phyloP scores from a whole-genome alignment of 2,888 invertebrate genomes.

The Matsumyia berberina region DNA sequence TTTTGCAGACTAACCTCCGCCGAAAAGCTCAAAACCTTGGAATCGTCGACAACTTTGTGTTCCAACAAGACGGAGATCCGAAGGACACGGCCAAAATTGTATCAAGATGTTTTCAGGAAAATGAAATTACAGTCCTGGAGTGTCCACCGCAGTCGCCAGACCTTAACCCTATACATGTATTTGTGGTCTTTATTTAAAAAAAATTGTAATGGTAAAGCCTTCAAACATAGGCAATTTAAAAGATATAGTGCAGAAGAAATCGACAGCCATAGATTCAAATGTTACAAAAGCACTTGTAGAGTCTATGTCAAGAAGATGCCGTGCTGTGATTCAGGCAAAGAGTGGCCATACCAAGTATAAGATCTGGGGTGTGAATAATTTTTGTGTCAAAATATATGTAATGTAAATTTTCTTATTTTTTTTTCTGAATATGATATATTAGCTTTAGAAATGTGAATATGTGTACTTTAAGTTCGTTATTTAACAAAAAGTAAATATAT shows the following conservation, averaged over 20 bases:
- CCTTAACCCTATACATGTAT: background rate
- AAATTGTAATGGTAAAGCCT: too few relatives aligned
- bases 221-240: background rate
- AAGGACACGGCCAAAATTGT: background rate
- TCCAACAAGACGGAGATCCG: background rate
- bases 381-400: too few relatives aligned
- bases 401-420: too few relatives aligned
- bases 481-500: too few relatives aligned
- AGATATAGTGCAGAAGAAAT: background rate
- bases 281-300: background rate
- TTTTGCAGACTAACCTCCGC: background rate
- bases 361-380: slow-evolving; percentile 4
- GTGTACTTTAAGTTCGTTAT: too few relatives aligned
- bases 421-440: too few relatives aligned
- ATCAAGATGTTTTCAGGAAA: background rate
- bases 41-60: background rate
- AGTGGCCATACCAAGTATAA: background rate
- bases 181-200: too few relatives aligned
- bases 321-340: background rate
- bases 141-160: background rate
- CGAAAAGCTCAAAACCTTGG: background rate
- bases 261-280: background rate
- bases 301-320: background rate
- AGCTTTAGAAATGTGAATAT: too few relatives aligned
- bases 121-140: background rate